These are phyloP conservation scores for Hippocampus kuda DNA, from an alignment of 2,797 vertebrate species.

Conservation along the genomic window DNA sequence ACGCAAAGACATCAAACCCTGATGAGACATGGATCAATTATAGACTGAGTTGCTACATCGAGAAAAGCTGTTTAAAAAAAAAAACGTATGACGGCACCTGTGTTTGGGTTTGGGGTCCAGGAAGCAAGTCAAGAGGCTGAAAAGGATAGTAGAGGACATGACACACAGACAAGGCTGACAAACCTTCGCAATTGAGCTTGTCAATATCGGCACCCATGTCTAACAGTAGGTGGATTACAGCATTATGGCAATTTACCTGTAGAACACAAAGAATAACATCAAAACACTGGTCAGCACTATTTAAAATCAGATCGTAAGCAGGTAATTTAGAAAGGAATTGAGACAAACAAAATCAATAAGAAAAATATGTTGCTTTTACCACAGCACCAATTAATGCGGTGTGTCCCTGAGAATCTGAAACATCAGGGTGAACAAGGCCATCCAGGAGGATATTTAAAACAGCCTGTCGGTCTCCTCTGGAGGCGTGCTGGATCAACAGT, in stretches of 20 bases:
- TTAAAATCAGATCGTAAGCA: background rate
- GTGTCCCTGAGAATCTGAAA: constrained; percentile 69
- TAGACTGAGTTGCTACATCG: background rate
- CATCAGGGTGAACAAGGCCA: constrained; percentile 62
- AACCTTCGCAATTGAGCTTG: constrained; percentile 70
- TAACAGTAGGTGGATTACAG: constrained; percentile 73
- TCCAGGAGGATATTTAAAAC: constrained; percentile 55
- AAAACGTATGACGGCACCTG: background rate
- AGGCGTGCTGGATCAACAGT: constrained; percentile 63
- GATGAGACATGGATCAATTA: background rate
- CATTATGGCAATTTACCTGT: constrained; percentile 68
- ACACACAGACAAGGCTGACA: constrained; percentile 73
- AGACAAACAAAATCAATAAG: background rate
- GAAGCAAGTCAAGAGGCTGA: constrained; percentile 51
- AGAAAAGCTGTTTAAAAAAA: too few relatives aligned
- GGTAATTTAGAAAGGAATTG: background rate
- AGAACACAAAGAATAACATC: background rate
- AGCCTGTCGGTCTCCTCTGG: constrained; percentile 52
- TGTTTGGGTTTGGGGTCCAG: constrained; percentile 22
- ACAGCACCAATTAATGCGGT: constrained; percentile 74
- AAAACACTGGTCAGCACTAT: background rate
- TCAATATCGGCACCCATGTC: constrained; percentile 77
- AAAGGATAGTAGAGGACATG: constrained; percentile 73
- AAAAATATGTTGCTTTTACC: constrained; percentile 48
- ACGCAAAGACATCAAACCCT: background rate